Evolutionary conservation across 2,113 vertebrate species (phyloP).

Genomic region (Alectura lathami): DNA sequence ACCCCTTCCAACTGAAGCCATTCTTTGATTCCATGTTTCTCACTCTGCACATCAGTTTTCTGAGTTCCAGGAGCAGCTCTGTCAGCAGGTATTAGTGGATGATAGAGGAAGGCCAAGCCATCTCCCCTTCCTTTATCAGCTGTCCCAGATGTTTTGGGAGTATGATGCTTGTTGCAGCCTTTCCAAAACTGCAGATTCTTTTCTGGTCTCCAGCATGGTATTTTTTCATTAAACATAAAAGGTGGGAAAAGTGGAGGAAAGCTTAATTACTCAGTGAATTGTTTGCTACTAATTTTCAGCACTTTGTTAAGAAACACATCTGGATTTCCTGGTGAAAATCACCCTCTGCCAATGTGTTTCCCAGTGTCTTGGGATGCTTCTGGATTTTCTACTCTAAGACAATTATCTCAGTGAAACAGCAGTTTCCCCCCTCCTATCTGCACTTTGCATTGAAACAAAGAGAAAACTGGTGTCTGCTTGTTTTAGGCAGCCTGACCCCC

Average conservation of each 20-base stretch:
- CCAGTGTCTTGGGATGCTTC: not conserved
- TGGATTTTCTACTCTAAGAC: conserved; percentile 33
- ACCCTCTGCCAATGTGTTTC: not conserved
- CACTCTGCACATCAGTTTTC: rapidly evolving
- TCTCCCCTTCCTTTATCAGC: not conserved
- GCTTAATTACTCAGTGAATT: not conserved
- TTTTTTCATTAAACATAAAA: not conserved
- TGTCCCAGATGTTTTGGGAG: not conserved
- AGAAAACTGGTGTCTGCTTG: conserved; percentile 66
- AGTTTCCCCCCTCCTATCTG: conserved; percentile 30
- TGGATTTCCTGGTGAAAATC: not conserved
- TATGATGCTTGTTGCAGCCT: not conserved
- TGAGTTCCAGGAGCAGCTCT: not conserved
- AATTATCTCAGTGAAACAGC: conserved; percentile 68
- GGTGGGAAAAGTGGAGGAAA: not conserved
- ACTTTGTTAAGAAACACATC: not conserved
- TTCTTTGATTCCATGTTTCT: too few species aligned
- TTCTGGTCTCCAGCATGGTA: not conserved
- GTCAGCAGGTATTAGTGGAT: not conserved
- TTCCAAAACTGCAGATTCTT: not conserved
- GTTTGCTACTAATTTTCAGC: not conserved
- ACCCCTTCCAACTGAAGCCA: too few species aligned
- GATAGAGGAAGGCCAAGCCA: not conserved
- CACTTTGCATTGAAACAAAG: conserved; percentile 69
- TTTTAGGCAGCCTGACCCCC: conserved; percentile 75